A percentile compares a stretch with the other conserved stretches of the same genome.
Evolutionary conservation across 2,113 vertebrate species (phyloP).

Genomic region (Ctenodactylus gundi): DNA sequence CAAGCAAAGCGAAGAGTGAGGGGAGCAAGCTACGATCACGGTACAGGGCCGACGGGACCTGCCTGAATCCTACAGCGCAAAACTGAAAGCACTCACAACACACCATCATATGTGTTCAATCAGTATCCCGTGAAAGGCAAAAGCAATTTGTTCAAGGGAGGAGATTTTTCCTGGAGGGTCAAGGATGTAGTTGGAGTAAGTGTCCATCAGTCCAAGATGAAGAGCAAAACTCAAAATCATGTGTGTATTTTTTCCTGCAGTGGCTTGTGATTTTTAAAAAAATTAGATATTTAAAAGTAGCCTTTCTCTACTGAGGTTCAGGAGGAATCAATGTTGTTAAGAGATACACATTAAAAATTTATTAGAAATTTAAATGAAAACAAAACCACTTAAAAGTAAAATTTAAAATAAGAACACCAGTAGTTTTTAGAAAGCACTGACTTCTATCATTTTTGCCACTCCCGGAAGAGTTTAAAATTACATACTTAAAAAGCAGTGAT

Average conservation of each 20-base stretch:
- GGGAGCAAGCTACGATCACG: too few relatives aligned
- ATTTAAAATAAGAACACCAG: not conserved
- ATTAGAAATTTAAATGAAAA: conserved; percentile 3
- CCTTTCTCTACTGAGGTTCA: not conserved
- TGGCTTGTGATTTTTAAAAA: not conserved
- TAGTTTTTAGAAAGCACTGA: not conserved
- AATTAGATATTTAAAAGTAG: not conserved
- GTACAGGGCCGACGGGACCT: accelerated
- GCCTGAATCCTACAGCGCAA: not conserved
- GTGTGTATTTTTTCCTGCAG: not conserved
- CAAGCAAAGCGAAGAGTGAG: not conserved
- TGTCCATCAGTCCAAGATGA: not conserved
- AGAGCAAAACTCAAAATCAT: not conserved
- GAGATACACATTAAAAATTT: not conserved
- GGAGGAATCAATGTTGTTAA: not conserved
- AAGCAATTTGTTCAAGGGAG: not conserved
- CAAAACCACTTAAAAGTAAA: conserved; percentile 21
- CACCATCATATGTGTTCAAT: accelerated
- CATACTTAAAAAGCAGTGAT: not conserved
- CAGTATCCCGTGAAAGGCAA: not conserved
- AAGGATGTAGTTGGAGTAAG: not conserved
- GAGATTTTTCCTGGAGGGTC: not conserved
- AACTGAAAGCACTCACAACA: not conserved
- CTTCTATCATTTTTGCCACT: not conserved
- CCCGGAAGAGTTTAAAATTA: not conserved